A percentile compares a stretch with the other conserved stretches of the same genome.
Conservation (phyloP, 2,113 vertebrate species). For the Pithys albifrons region DNA sequence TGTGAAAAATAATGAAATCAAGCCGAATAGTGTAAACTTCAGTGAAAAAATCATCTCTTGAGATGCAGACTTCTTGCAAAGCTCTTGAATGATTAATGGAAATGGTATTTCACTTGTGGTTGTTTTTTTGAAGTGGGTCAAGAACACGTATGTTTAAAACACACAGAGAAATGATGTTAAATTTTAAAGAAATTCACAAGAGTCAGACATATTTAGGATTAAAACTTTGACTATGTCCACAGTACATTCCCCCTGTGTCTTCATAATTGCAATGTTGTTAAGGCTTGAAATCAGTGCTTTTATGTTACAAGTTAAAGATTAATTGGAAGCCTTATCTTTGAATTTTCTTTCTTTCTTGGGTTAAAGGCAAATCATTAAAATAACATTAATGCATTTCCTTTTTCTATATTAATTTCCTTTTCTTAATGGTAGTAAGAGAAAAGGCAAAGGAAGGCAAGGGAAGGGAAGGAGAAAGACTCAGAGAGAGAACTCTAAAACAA, state of each 20-base stretch:
- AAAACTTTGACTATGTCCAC: slow-evolving; percentile 47
- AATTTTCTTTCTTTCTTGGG: slow-evolving; percentile 38
- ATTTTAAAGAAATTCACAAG: slow-evolving; percentile 46
- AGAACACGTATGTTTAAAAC: slow-evolving; percentile 63
- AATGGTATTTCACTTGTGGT: slow-evolving; percentile 44
- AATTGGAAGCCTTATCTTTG: slow-evolving; percentile 59
- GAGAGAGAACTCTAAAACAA: background rate
- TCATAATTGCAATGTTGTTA: slow-evolving; percentile 34
- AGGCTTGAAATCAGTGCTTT: slow-evolving; percentile 48
- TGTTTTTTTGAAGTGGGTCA: slow-evolving; percentile 59
- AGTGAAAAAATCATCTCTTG: slow-evolving; percentile 29
- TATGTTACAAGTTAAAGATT: slow-evolving; percentile 65
- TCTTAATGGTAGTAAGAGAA: background rate
- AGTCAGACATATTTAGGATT: slow-evolving; percentile 31
- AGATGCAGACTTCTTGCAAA: slow-evolving; percentile 25
- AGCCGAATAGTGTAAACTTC: slow-evolving; percentile 13
- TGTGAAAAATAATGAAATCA: slow-evolving; percentile 4
- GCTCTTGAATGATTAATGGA: slow-evolving; percentile 60
- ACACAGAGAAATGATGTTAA: background rate
- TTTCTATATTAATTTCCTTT: background rate
- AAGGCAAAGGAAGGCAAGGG: no score
- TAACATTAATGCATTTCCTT: background rate
- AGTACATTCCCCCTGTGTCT: background rate
- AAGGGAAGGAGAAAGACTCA: background rate
- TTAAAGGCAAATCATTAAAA: slow-evolving; percentile 56